These are phyloP conservation scores for Ormyrus pomaceus DNA, from an alignment of 2,888 invertebrate species.

Conservation along the genomic window DNA sequence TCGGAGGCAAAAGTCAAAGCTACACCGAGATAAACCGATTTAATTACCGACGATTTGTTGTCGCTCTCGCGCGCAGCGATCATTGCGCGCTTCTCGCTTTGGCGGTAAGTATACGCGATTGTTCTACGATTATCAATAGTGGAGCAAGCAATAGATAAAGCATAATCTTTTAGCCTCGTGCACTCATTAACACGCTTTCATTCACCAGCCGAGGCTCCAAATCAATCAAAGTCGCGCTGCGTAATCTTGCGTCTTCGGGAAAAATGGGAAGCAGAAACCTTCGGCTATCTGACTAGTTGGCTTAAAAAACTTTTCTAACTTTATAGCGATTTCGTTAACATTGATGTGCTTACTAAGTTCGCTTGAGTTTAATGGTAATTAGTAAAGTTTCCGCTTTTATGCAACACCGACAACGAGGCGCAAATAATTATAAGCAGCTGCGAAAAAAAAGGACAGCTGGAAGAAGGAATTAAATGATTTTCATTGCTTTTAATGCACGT, in stretches of 20 bases:
- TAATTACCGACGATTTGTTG: conserved; percentile 30
- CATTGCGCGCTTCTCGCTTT: background rate
- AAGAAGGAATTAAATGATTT: background rate
- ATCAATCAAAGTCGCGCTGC: conserved; percentile 33
- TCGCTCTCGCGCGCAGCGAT: background rate
- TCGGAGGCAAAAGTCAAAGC: conserved; percentile 20
- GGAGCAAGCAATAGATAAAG: no score
- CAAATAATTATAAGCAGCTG: background rate
- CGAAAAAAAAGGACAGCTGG: background rate
- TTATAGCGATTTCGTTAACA: background rate
- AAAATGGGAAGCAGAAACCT: conserved; percentile 31
- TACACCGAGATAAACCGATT: conserved; percentile 29
- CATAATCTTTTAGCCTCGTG: no score
- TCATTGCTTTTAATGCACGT: conserved; percentile 18
- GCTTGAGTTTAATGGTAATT: conserved; percentile 6
- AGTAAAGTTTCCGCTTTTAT: conserved; percentile 43
- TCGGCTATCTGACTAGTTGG: background rate
- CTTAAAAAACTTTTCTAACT: no score
- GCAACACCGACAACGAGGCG: conserved; percentile 29
- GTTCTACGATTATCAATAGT: no score
- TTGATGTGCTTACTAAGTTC: background rate
- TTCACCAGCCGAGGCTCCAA: conserved; percentile 7
- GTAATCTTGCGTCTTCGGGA: conserved; percentile 6
- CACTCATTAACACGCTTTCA: no score
- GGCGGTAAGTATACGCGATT: background rate